Conservation (phyloP, 2,797 vertebrate genomes). For the Intellagama lesueurii region DNA sequence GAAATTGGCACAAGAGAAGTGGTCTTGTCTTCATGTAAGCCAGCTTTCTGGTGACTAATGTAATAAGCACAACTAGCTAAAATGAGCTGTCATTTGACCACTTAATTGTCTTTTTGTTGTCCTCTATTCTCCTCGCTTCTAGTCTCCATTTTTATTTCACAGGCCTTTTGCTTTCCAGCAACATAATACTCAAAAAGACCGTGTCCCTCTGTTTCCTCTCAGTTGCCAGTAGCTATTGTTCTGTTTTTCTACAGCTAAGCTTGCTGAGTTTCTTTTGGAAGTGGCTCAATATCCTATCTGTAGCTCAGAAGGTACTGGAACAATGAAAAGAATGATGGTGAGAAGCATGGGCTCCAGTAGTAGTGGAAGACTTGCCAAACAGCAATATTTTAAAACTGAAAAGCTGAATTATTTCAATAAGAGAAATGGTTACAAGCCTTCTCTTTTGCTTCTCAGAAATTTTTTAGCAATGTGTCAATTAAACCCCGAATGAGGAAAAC, state of each 20-base stretch:
- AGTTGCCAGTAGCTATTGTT: slow-evolving; percentile 45
- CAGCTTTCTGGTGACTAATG: slow-evolving; percentile 34
- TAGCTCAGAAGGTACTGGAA: slow-evolving; percentile 42
- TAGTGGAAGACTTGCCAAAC: neutral
- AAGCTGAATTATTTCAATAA: neutral
- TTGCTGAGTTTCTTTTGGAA: slow-evolving; percentile 53
- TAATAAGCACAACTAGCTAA: slow-evolving; percentile 31
- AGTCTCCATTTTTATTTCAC: slow-evolving; percentile 27
- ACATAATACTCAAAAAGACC: slow-evolving; percentile 40
- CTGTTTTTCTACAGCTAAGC: slow-evolving; percentile 16
- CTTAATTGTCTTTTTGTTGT: slow-evolving; percentile 54
- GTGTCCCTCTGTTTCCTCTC: slow-evolving; percentile 45
- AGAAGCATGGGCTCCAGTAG: neutral
- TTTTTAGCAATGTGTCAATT: slow-evolving; percentile 14
- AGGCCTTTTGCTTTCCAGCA: slow-evolving; percentile 39
- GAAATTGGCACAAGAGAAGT: slow-evolving; percentile 16
- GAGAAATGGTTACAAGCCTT: slow-evolving; percentile 43
- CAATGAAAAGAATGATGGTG: neutral
- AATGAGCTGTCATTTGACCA: slow-evolving; percentile 53
- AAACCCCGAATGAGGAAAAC: slow-evolving; percentile 11
- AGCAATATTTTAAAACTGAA: slow-evolving; percentile 1
- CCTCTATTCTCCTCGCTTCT: slow-evolving; percentile 38
- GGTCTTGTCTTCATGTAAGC: neutral
- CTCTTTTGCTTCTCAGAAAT: slow-evolving; percentile 28
- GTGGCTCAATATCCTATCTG: slow-evolving; percentile 25